Conservation (phyloP, 64 coral and sea anemone species). For the Platygyra sinensis region DNA sequence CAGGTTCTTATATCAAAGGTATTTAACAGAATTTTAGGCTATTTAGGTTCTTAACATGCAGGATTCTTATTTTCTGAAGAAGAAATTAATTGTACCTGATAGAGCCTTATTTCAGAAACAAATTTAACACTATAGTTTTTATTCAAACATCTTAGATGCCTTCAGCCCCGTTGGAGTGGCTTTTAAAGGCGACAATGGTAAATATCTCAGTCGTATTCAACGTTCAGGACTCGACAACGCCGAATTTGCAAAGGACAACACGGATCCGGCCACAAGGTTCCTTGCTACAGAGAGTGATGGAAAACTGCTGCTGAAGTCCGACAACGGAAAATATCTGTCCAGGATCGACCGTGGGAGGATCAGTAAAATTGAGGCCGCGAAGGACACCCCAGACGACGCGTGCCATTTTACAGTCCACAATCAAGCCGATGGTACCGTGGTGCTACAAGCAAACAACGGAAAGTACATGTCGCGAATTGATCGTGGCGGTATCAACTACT, state of each 20-base stretch:
- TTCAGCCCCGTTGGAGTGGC: background rate
- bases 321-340: background rate
- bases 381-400: too few relatives aligned
- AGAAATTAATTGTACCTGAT: background rate
- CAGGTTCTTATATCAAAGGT: too few relatives aligned
- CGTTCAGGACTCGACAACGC: background rate
- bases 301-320: background rate
- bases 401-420: too few relatives aligned
- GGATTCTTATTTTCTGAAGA: too few relatives aligned
- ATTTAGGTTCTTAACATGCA: too few relatives aligned
- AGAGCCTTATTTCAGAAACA: background rate
- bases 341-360: background rate
- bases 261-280: background rate
- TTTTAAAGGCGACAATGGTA: background rate
- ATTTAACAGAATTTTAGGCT: too few relatives aligned
- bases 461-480: too few relatives aligned
- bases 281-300: background rate
- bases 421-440: too few relatives aligned
- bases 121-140: background rate
- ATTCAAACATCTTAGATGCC: background rate
- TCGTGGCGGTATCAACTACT: too few relatives aligned
- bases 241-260: background rate
- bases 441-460: too few relatives aligned
- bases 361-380: background rate
- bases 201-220: background rate